Evolutionary conservation across 2,888 invertebrate genomes (phyloP), one percentile per base, ranked within the genome.

Genomic region (Petrolisthes cinctipes): DNA sequence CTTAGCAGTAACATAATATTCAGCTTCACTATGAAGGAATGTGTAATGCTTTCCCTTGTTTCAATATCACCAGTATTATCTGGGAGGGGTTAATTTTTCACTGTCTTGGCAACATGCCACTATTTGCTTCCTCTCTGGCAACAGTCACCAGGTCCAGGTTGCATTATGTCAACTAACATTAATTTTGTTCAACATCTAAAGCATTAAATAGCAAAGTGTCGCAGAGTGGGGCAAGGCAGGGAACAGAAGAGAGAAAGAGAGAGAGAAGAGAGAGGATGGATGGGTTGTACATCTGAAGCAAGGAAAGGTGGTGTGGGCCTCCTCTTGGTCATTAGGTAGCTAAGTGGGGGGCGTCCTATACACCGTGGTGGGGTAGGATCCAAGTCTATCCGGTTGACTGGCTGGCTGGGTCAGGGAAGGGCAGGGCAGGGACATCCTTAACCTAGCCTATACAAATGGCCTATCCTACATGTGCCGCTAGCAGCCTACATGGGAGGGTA

Each of bases 401-500:
- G 61, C 61, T 9, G 61, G 61, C 9, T 17, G 61, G 61, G 61
- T 9, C 61, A 61, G 61, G 61, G 61, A 1, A 61, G 61, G 61
- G 61, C 61, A 9, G 17, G 17, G 61, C 61, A 61, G 17, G 11
- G 61, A 11, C 11, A 17, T 61, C 61, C 61, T 11, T 9, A 17
- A 17, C 61, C 9, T 9, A 17, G 17, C 61, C 9, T 9, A 17
- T 14, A 51, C 14, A 37, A 6, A 76, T 37, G 17, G 51, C 6
- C 6, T 54, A 11, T 81, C 71, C 75, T 73, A 87, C 83, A 87
- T 88, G 2, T 81, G 85, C 6, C 82, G 86, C 20, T 76, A 80
- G 14, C 84, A 78, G 54, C 85, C 83, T 84, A 84, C 84, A 84
- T 84, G 37, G 88, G 90, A 37, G 89, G 85, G 71, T 88, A 90